Evolutionary conservation across 1,140 invertebrate genomes (phyloP).

Genomic region (Drosophila parvula): DNA sequence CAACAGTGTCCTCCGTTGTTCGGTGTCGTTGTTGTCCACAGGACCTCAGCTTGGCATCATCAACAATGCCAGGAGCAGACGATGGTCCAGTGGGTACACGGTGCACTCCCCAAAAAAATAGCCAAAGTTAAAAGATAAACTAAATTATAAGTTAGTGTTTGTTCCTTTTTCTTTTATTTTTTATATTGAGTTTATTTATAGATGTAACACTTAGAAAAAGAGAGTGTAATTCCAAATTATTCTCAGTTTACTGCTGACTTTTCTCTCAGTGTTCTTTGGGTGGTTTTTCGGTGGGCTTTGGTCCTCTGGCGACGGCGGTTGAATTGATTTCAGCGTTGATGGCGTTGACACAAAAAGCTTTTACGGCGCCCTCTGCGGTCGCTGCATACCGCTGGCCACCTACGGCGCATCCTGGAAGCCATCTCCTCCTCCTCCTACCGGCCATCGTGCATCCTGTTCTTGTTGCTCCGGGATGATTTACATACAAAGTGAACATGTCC

Average conservation of each 20-base stretch:
- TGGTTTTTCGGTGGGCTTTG: conserved; percentile 19
- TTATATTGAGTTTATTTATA: too few species aligned
- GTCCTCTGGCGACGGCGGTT: conserved; percentile 64
- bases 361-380: conserved; percentile 80
- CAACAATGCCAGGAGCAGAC: conserved; percentile 71
- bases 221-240: background rate
- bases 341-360: conserved; percentile 83
- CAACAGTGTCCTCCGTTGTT: conserved; percentile 33
- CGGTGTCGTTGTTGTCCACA: conserved; percentile 41
- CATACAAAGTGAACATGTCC: conserved; percentile 80
- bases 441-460: conserved; percentile 49
- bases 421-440: background rate
- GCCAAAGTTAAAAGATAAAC: rapidly evolving
- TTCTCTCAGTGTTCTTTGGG: background rate
- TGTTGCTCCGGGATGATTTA: conserved; percentile 74
- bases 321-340: conserved; percentile 83
- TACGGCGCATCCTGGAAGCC: conserved; percentile 71
- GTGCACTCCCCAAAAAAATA: background rate
- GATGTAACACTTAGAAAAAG: background rate
- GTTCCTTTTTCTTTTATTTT: rapidly evolving
- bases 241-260: background rate
- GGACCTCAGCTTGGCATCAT: conserved; percentile 51
- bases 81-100: conserved; percentile 21
- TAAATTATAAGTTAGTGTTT: too few species aligned
- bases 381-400: conserved; percentile 76